Conservation (phyloP, 2,113 vertebrate species). For the Myanophis thanlyinensis region DNA sequence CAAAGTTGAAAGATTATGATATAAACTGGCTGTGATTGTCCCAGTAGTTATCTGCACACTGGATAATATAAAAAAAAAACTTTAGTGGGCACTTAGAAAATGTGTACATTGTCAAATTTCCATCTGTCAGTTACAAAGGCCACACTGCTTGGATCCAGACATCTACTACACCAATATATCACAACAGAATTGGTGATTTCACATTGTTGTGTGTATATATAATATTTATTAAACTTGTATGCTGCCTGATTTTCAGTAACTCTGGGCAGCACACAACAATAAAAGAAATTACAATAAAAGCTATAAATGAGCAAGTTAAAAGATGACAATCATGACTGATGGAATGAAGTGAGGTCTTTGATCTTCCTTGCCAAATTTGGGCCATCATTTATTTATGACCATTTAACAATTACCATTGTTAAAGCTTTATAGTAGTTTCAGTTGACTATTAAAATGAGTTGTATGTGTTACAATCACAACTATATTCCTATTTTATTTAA, state of each 20-base stretch:
- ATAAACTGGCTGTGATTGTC: neutral
- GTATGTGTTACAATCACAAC: conserved; percentile 52
- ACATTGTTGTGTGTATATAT: neutral
- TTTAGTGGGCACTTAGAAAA: neutral
- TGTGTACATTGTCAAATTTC: neutral
- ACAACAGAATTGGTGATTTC: neutral
- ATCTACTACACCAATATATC: neutral
- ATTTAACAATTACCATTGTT: conserved; percentile 46
- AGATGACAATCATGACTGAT: neutral
- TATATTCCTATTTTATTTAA: conserved; percentile 50
- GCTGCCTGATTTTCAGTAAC: neutral
- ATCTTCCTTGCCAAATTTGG: neutral
- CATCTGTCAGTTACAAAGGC: neutral
- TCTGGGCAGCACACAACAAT: neutral
- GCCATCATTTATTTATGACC: neutral
- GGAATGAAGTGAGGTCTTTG: neutral
- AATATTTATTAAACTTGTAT: neutral
- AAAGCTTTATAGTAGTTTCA: conserved; percentile 60
- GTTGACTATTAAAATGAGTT: conserved; percentile 61
- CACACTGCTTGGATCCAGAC: neutral
- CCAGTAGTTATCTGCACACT: neutral
- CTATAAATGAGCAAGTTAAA: neutral
- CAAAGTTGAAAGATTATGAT: neutral
- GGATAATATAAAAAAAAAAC: neutral
- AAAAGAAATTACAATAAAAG: neutral